Base-by-base conservation (phyloP, 2,888 invertebrate genomes). In the Parasteatoda lunata region DNA sequence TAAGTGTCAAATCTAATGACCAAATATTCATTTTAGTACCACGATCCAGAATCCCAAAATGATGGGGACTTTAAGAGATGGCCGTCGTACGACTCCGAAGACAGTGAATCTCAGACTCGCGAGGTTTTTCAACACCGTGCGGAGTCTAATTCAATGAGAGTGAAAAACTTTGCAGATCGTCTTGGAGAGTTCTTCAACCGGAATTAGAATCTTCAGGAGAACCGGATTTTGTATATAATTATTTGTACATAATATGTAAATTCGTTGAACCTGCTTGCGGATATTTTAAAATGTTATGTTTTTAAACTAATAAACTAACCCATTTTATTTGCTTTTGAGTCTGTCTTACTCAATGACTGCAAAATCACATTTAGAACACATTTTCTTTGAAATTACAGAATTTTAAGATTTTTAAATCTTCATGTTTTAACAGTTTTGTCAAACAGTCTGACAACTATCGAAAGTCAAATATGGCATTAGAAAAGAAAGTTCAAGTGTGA, bases 261-360 rank as follows among this genome's bases (percentile, higher is more conserved):
- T 76, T 59, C 4, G 30, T 45, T n/a, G 30, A 47, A 48, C 49
- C 30, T 64, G 64, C 47, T 5, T 15, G 66, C 72, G 66, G 8
- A 6, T 59, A 13, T 80, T 72, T 80, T 72, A 0, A 59, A 73
- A 71, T 73, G 73, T 73, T 80, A 65, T 3, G 30, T 66, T 82
- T 82, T 82, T 82, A 82, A 76, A 77, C 82, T 82, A 82, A 82
- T 82, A 82, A 82, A 82, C 82, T 82, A 82, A 82, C 71, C 51
- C 49, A 48, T 82, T 82, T 54, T 47, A 47, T 69, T 82, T 82
- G 70, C 68, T 71, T 70, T 66, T 66, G 65, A 13, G 65, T n/a
- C 6, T 45, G 5, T 54, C 66, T 68, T 30, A 30, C 30, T 30
- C 2, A 30, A 30, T 30, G 2, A 30, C 30, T 30, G 30, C 30